A percentile compares a stretch with the other conserved stretches of the same genome.
Conservation (phyloP, 1,140 invertebrate species). For the Heterodera schachtii region DNA sequence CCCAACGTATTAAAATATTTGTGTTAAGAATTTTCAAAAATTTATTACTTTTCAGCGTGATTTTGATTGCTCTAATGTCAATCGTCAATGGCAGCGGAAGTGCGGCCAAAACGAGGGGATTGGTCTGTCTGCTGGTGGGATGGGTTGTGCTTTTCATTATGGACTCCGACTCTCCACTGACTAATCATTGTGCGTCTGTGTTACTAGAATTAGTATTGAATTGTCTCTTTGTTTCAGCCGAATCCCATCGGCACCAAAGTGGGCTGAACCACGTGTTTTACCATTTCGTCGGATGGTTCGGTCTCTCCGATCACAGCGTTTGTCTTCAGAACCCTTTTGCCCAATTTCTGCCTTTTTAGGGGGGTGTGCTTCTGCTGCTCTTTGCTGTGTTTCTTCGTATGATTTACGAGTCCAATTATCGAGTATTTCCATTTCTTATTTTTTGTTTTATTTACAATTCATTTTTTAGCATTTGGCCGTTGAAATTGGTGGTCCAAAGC, state of each 20-base stretch:
- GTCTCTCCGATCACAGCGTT: conserved; percentile 68
- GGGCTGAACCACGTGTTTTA: conserved; percentile 69
- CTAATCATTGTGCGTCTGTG: conserved; percentile 54
- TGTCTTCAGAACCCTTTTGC: neutral
- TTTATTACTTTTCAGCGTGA: conserved; percentile 48
- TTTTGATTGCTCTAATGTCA: conserved; percentile 67
- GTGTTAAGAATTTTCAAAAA: neutral
- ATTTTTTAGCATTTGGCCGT: conserved; percentile 68
- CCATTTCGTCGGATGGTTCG: conserved; percentile 67
- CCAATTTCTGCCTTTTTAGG: conserved; percentile 50
- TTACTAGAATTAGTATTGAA: no score
- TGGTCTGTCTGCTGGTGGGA: conserved; percentile 67
- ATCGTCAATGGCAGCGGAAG: conserved; percentile 65
- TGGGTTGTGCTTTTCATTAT: conserved; percentile 68
- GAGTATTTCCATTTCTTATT: conserved; percentile 51
- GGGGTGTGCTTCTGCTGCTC: conserved; percentile 68
- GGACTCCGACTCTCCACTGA: conserved; percentile 68
- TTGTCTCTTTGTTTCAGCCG: conserved; percentile 56
- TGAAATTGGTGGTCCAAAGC: conserved; percentile 69
- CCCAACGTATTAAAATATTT: conserved; percentile 52
- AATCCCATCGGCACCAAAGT: conserved; percentile 65
- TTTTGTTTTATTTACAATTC: neutral
- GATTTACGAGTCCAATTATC: conserved; percentile 64
- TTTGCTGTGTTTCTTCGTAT: conserved; percentile 67
- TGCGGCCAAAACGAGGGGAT: conserved; percentile 68